phyloP scores from a whole-genome alignment of 1,140 invertebrate species.

The Spodoptera frugiperda region DNA sequence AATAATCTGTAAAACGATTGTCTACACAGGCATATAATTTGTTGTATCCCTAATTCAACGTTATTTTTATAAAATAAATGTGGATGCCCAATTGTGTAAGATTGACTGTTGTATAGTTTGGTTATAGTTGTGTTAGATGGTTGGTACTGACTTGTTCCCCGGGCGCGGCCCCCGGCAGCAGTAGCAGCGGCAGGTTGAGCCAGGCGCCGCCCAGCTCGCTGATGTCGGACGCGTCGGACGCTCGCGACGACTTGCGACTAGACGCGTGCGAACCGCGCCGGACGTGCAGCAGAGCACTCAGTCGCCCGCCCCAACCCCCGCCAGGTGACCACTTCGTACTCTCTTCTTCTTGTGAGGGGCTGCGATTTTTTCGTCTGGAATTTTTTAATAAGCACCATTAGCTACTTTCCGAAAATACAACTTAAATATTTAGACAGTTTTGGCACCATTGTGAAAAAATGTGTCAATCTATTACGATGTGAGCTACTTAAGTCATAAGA shows the following conservation, averaged over 20 bases:
- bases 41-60: no score
- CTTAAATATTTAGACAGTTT: no score
- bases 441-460: no score
- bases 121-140: no score
- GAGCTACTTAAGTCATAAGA: no score
- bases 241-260: constrained; percentile 93
- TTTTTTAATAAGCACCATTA: background rate
- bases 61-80: no score
- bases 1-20: no score
- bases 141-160: constrained; percentile 85
- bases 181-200: constrained; percentile 92
- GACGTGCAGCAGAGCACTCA: constrained; percentile 92
- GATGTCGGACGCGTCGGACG: constrained; percentile 93
- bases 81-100: background rate
- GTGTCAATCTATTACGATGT: no score
- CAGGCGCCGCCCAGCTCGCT: constrained; percentile 93
- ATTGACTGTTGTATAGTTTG: background rate
- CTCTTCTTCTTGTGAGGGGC: constrained; percentile 87
- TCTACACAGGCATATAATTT: no score
- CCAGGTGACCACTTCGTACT: constrained; percentile 94
- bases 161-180: constrained; percentile 91
- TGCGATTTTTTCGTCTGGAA: constrained; percentile 79
- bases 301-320: constrained; percentile 92
- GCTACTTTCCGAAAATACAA: no score
- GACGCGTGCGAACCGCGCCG: constrained; percentile 93